Conservation (phyloP, 2,113 vertebrate genomes). For the Diadophis punctatus region DNA sequence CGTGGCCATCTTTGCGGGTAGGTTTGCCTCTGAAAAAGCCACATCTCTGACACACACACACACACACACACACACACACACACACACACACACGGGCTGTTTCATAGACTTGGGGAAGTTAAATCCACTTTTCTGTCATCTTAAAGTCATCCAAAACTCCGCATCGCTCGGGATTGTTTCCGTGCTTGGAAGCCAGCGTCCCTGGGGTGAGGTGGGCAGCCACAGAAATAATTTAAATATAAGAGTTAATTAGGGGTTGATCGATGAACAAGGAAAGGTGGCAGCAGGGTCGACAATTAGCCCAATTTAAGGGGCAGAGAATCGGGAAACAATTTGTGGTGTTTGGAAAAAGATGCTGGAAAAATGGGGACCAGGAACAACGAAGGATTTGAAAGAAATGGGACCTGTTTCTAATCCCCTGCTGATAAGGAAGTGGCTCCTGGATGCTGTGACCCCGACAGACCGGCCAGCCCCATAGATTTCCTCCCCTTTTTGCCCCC, state of each 20-base stretch:
- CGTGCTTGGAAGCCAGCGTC: neutral
- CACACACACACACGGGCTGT: no score
- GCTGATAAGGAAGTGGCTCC: neutral
- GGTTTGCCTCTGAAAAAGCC: neutral
- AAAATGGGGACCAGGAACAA: neutral
- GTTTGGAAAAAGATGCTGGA: neutral
- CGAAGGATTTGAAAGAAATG: neutral
- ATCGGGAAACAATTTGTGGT: fast-evolving
- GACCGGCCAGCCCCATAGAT: neutral
- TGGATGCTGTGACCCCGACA: neutral
- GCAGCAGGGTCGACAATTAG: neutral
- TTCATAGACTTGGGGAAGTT: neutral
- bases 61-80: no score
- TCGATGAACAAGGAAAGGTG: neutral
- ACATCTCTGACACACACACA: no score
- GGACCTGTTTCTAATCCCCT: neutral
- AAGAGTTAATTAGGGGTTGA: neutral
- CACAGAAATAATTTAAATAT: neutral
- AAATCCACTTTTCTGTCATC: neutral
- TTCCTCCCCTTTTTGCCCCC: neutral
- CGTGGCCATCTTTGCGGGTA: constrained; percentile 88
- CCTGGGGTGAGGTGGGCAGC: neutral
- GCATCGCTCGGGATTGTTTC: fast-evolving
- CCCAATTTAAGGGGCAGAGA: neutral
- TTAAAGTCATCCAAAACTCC: neutral